A percentile compares a stretch with the other conserved stretches of the same genome.
phyloP scores from a whole-genome alignment of 2,113 vertebrate species.

The Australoheros scitulus region DNA sequence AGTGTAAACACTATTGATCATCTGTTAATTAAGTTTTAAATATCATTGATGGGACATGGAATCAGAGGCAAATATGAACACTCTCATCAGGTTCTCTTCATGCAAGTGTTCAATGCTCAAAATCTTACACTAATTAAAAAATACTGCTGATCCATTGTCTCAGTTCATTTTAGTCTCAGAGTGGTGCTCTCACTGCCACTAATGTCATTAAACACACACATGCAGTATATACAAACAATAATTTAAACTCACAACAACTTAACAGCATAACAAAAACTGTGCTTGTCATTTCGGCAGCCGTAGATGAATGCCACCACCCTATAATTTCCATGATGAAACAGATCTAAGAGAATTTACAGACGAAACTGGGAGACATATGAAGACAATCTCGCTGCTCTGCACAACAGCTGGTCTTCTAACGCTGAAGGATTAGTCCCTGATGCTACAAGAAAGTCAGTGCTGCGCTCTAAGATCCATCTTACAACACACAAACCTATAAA shows the following conservation, averaged over 20 bases:
- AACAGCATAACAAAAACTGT: slow-evolving; percentile 15
- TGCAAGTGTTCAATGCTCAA: slow-evolving; percentile 44
- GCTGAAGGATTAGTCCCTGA: slow-evolving; percentile 37
- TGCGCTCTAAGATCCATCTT: background rate
- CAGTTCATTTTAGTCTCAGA: slow-evolving; percentile 8
- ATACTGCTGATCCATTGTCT: slow-evolving; percentile 34
- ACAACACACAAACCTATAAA: background rate
- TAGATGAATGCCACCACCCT: background rate
- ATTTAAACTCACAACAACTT: background rate
- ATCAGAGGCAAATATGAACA: slow-evolving; percentile 69
- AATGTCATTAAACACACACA: background rate
- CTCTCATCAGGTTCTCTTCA: slow-evolving; percentile 58
- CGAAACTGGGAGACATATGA: slow-evolving; percentile 10
- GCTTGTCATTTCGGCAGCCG: slow-evolving; percentile 1
- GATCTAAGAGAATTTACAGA: slow-evolving; percentile 25
- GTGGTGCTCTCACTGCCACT: background rate
- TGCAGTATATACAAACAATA: background rate
- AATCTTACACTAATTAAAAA: slow-evolving; percentile 62
- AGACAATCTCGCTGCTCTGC: background rate
- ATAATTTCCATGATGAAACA: slow-evolving; percentile 12
- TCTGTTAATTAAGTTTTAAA: slow-evolving; percentile 83
- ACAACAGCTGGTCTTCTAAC: slow-evolving; percentile 36
- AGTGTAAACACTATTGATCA: slow-evolving; percentile 85
- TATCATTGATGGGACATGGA: slow-evolving; percentile 71
- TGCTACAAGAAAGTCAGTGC: slow-evolving; percentile 24